Evolutionary conservation across 2,797 vertebrate genomes (phyloP), one percentile per base, ranked within the genome.

Genomic region (Tamandua tetradactyla): DNA sequence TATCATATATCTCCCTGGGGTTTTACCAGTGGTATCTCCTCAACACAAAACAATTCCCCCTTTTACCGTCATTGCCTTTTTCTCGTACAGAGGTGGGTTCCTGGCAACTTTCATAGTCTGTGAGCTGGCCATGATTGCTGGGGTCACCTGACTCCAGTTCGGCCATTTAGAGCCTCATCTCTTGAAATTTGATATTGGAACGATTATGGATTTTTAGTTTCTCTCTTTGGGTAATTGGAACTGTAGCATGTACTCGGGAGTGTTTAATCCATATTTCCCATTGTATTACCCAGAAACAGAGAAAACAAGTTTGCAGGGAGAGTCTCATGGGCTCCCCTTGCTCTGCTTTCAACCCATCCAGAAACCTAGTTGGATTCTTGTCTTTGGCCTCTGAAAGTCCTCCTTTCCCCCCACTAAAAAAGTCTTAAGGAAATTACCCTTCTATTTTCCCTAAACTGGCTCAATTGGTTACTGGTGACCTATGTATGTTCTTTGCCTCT

Each of bases 171-270:
- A 88, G 22, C 22, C 66, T 94, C 37, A 87, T 75, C 59, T 75
- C 35, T 93, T 69, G 7, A 52, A 85, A 35, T 85, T 91, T 84
- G 47, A 76, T 80, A 87, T 49, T 78, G 55, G 79, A 78, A 89
- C 62, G 44, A 88, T 86, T 52, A 81, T 47, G 68, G 32, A 11
- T 49, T 68, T 80, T 61, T 55, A 75, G 37, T 85, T 37, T 92
- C 9, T 55, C 14, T 79, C 14, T 71, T 40, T 18, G 11, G 52
- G 18, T 81, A 76, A 55, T 0, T 91, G 78, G 44, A 88, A 91
- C 27, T 89, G 30, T 64, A 64, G 47, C 69, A 69, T 18, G 14
- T 81, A 85, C n/a, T 81, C 86, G 62, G 62, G 69, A 27, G n/a
- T 62, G 52, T 40, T 25, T 94, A 80, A 35, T 71, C 81, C 9